Evolutionary conservation across 2,113 vertebrate species (phyloP), one percentile per base, ranked within the genome.

Genomic region (Microcebus lehilahytsara): DNA sequence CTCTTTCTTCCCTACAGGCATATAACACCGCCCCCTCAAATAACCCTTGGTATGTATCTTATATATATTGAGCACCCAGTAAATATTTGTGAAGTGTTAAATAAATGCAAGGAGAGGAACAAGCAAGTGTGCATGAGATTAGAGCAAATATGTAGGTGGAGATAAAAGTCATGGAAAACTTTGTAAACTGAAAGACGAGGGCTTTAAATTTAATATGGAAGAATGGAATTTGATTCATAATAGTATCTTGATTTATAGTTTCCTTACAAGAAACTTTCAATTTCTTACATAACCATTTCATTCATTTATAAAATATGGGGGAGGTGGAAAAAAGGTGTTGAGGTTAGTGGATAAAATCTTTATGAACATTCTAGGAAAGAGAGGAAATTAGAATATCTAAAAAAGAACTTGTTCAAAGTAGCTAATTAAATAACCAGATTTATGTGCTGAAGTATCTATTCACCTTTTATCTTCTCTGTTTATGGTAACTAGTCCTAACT

Each of bases 1-100:
- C 74, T 94, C 25, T 96, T 91, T 91, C 71, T 96, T 96, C 60
- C 58, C 91, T 93, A 87, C 30, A 91, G 91, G 46, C 40, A 75
- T 71, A 94, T 87, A 72, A 92, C 95, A 42, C 56, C 13, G 3
- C 53, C 53, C 6, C 56, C 56, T 22, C 51, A 23, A 91, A 92
- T 64, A 80, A 69, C 51, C 79, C 49, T 89, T 64, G 80, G 75
- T 56, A 69, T 92, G 42, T 75, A 62, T 93, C 53, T 87, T 58
- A 60, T 78, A 51, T 67, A 72, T 60, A 78, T 2, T n/a, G 46
- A 92, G 62, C 5, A 34, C 49, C 89, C 62, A 93, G 75, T 90
- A 93, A 91, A 80, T 94, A 93, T 46, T 62, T 90, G 42, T 51
- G 66, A 88, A 60, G 14, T 91, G 12, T 60, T 75, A 37, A 92